phyloP scores from a whole-genome alignment of 2,113 vertebrate genomes.

The Grallaria varia region DNA sequence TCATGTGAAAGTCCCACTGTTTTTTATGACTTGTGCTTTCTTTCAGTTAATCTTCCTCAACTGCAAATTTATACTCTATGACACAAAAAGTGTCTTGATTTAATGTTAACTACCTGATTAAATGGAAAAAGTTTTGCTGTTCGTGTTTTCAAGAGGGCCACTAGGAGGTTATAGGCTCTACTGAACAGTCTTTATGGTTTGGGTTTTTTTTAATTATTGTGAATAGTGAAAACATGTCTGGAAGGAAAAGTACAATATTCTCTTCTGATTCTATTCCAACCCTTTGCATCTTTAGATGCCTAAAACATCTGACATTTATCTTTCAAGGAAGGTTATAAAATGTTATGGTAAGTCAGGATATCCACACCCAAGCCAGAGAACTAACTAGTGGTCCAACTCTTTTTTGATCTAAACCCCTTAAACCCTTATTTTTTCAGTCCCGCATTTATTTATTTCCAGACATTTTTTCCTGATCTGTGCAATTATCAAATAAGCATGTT shows the following conservation, averaged over 20 bases:
- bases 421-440: not conserved
- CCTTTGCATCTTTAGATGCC: not conserved
- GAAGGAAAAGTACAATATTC: not conserved
- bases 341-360: not conserved
- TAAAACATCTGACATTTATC: not conserved
- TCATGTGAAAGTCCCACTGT: not conserved
- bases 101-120: not conserved
- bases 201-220: not conserved
- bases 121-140: not conserved
- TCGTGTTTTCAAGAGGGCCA: not conserved
- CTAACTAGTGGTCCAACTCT: not conserved
- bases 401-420: not conserved
- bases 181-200: not conserved
- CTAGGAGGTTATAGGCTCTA: not conserved
- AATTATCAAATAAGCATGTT: not conserved
- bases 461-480: not conserved
- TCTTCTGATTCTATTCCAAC: not conserved
- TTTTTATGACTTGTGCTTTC: not conserved
- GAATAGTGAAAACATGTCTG: not conserved
- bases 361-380: not conserved
- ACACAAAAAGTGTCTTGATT: not conserved
- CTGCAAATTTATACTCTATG: not conserved
- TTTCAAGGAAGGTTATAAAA: not conserved
- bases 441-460: not conserved
- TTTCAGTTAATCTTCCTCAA: not conserved